Evolutionary conservation across 1,140 invertebrate species (phyloP), one percentile per base, ranked within the genome.

Genomic region (Neodiprion virginianus): DNA sequence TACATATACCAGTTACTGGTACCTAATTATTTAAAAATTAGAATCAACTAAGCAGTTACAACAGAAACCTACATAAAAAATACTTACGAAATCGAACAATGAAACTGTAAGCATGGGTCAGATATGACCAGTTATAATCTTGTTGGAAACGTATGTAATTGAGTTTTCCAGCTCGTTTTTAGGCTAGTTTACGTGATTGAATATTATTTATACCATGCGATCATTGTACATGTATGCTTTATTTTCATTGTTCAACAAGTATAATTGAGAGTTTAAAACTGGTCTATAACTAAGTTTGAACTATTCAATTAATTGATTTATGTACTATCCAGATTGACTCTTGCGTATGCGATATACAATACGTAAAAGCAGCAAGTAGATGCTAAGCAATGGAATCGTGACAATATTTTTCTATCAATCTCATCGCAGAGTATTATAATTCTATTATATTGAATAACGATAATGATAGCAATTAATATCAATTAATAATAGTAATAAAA

Each of bases 391-490:
- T 21, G 73, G 73, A 78, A 79, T 76, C 77, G 75, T 80, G 80
- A 81, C 79, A 80, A 85, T 86, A 86, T 84, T 83, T 86, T 82
- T 83, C 73, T 81, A 84, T 83, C 80, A 80, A 77, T 81, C 77
- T 82, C 77, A 69, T 77, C 72, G 76, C 77, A 75, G 77, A 84
- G 79, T 84, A 85, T 86, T 85, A 86, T 78, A 75, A 85, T 81
- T 81, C 81, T 81, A 84, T 85, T 82, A 83, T 84, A 81, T 17
- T 77, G 67, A 78, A 78, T 69, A 61, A 78, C 73, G 66, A 78
- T 76, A 76, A 77, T 75, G 74, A 67, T 79, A 79, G 77, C 75
- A 75, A 73, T 61, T 81, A 76, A 70, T 74, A 77, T 74, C 79
- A 76, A 75, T 72, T 67, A 68, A 75, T 73, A 72, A 75, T 47